Conservation (phyloP, 2,113 vertebrate genomes). For the Urocynchramus pylzowi region DNA sequence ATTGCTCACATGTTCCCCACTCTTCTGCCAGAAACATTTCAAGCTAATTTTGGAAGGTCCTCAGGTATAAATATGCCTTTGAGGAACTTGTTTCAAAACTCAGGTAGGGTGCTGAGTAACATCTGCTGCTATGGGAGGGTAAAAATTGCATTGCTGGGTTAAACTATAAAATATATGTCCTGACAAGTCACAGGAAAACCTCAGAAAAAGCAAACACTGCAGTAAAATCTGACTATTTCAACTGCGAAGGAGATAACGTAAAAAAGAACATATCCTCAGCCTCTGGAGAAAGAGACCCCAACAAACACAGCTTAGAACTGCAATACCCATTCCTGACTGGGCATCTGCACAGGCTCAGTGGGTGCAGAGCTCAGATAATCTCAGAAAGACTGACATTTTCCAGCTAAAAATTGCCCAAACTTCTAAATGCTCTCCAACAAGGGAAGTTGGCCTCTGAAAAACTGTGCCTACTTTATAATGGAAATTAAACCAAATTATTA, state of each 20-base stretch:
- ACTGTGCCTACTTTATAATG: not conserved
- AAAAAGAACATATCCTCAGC: not conserved
- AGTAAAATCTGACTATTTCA: not conserved
- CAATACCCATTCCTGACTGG: not conserved
- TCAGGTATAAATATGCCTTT: not conserved
- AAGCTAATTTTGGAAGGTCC: not conserved
- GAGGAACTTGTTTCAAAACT: not conserved
- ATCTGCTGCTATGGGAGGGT: not conserved
- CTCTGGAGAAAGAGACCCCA: not conserved
- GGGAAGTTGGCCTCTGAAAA: not conserved
- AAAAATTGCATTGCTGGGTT: not conserved
- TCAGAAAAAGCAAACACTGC: not conserved
- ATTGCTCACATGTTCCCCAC: not conserved
- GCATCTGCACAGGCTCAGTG: not conserved
- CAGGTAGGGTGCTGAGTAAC: not conserved
- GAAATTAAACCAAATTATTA: not conserved
- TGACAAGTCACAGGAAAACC: fast-evolving
- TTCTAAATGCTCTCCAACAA: not conserved
- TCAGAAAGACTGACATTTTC: not conserved
- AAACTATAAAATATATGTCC: not conserved
- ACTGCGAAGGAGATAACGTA: fast-evolving
- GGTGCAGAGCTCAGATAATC: not conserved
- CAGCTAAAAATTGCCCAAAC: not conserved
- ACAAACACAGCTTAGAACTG: not conserved
- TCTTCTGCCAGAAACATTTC: not conserved